phyloP scores from a whole-genome alignment of 2,888 invertebrate genomes.

The Steromphala cineraria region DNA sequence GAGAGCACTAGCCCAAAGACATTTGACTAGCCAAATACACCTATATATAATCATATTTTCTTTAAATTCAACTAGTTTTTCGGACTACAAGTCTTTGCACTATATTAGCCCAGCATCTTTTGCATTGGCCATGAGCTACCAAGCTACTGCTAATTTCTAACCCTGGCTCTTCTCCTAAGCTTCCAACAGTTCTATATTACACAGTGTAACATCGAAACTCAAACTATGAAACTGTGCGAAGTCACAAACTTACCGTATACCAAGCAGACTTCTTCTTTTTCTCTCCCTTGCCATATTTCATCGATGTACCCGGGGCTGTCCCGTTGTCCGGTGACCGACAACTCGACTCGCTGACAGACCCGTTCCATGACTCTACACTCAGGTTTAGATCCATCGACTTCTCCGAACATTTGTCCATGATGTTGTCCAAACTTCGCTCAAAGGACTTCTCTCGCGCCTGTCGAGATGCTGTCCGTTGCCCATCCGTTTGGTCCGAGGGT shows the following conservation, averaged over 20 bases:
- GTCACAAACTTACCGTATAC: conserved; percentile 66
- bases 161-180: too few relatives aligned
- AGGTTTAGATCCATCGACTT: conserved; percentile 57
- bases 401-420: conserved; percentile 65
- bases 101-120: too few relatives aligned
- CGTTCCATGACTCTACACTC: conserved; percentile 52
- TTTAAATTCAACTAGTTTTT: too few relatives aligned
- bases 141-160: too few relatives aligned
- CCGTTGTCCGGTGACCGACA: conserved; percentile 33
- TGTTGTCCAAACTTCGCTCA: conserved; percentile 65
- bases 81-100: too few relatives aligned
- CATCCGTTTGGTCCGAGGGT: not conserved
- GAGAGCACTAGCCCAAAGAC: too few relatives aligned
- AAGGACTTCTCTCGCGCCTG: conserved; percentile 56
- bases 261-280: conserved; percentile 70
- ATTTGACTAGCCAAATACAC: too few relatives aligned
- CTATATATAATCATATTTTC: too few relatives aligned
- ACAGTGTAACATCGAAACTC: too few relatives aligned
- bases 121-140: too few relatives aligned
- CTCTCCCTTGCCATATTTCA: conserved; percentile 43
- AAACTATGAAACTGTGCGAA: too few relatives aligned
- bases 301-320: conserved; percentile 6
- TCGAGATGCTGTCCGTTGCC: not conserved
- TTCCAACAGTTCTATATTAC: too few relatives aligned
- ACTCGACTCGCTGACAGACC: conserved; percentile 44